Percentiles rank a stretch among this genome's conserved stretches.
Evolutionary conservation across 2,888 invertebrate genomes (phyloP).

Genomic region (Cerastis leucographa): DNA sequence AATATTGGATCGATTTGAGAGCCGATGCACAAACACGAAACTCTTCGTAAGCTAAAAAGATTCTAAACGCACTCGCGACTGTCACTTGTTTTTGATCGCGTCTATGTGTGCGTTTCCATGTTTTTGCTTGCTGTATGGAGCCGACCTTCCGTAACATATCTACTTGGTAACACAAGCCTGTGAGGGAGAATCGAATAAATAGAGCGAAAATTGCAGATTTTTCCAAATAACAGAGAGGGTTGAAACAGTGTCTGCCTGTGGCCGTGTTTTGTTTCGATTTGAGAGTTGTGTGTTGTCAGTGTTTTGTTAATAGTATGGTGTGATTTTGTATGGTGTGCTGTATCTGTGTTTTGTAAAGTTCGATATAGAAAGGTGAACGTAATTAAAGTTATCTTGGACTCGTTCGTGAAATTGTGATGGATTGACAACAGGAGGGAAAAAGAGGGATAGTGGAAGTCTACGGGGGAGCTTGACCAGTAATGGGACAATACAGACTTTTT

Average conservation of each 20-base stretch:
- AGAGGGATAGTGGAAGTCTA: not conserved
- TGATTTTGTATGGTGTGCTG: not conserved
- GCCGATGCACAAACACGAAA: too few relatives aligned
- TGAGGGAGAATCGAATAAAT: constrained; percentile 19
- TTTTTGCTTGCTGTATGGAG: fast-evolving
- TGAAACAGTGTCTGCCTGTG: not conserved
- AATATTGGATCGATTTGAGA: too few relatives aligned
- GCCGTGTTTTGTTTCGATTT: constrained; percentile 13
- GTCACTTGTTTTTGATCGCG: not conserved
- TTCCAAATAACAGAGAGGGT: constrained; percentile 9
- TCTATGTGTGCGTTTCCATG: not conserved
- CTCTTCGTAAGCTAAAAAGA: not conserved
- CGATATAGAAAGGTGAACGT: not conserved
- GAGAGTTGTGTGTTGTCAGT: not conserved
- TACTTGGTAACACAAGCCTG: not conserved
- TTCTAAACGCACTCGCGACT: not conserved
- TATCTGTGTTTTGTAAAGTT: not conserved
- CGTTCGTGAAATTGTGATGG: not conserved
- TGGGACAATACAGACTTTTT: not conserved
- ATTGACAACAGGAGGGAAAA: not conserved
- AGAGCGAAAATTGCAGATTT: constrained; percentile 11
- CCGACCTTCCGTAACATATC: not conserved
- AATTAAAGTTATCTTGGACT: not conserved
- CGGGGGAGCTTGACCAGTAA: not conserved
- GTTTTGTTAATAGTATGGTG: not conserved